phyloP scores from a whole-genome alignment of 37 sponge, comb jelly and placozoan genomes.

The Beroe ovata region DNA sequence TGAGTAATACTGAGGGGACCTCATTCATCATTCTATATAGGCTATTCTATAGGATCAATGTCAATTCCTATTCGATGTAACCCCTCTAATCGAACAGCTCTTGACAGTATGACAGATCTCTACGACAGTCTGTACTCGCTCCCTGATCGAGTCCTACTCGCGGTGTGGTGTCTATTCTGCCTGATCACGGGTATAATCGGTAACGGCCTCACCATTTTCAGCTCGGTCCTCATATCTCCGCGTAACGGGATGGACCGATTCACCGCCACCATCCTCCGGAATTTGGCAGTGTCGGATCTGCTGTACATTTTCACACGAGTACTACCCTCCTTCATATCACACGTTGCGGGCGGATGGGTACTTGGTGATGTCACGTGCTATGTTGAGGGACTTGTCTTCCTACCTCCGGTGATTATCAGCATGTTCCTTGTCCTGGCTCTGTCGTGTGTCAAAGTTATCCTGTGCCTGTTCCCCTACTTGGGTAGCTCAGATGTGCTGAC shows the following conservation, averaged over 20 bases:
- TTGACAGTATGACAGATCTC: not conserved
- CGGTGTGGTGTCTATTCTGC: not conserved
- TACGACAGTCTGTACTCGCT: not conserved
- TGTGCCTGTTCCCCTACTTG: constrained; percentile 27
- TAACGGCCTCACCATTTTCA: not conserved
- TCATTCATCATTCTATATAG: too few relatives aligned
- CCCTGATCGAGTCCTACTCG: not conserved
- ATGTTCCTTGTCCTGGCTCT: not conserved
- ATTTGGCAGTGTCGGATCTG: not conserved
- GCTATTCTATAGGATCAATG: too few relatives aligned
- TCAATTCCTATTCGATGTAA: too few relatives aligned
- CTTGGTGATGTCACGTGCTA: constrained; percentile 1
- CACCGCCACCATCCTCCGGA: not conserved
- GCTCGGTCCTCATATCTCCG: not conserved
- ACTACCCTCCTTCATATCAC: constrained; percentile 18
- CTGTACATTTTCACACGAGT: constrained; percentile 20
- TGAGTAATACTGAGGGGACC: too few relatives aligned
- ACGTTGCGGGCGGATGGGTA: not conserved
- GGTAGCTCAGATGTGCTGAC: not conserved
- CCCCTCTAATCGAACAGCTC: too few relatives aligned
- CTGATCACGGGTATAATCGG: not conserved
- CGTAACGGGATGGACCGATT: not conserved
- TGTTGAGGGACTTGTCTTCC: not conserved
- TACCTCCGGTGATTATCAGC: constrained; percentile 2
- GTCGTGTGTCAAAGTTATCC: not conserved